Conservation (phyloP, 2,113 vertebrate genomes). For the Ailurus styani region DNA sequence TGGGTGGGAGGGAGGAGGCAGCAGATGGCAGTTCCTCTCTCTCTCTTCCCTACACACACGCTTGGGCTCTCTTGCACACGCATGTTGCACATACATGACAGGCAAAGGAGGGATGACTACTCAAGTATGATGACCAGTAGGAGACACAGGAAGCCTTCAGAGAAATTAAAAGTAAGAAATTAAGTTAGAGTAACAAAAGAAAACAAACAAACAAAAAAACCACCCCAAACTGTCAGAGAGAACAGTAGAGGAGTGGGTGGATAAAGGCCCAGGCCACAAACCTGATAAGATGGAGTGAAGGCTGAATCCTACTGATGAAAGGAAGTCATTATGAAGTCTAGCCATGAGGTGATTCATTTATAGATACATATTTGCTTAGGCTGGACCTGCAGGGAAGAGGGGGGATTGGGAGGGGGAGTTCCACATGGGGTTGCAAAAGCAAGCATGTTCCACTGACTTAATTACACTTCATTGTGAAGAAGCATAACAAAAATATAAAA, state of each 20-base stretch:
- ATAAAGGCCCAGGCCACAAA: background rate
- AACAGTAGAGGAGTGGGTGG: background rate
- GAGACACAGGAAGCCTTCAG: background rate
- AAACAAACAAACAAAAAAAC: background rate
- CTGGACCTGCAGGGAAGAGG: background rate
- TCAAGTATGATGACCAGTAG: rapidly evolving
- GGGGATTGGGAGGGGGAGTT: background rate
- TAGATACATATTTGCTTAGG: background rate
- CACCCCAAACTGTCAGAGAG: background rate
- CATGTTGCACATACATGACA: background rate
- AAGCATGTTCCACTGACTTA: background rate
- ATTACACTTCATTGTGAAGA: background rate
- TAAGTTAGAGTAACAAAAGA: background rate
- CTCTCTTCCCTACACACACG: background rate
- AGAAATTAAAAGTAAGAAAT: background rate
- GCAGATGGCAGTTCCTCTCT: background rate
- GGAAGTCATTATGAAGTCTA: background rate
- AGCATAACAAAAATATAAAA: background rate
- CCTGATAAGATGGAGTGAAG: background rate
- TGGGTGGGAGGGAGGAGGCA: background rate
- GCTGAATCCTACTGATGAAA: background rate
- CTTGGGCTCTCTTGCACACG: background rate
- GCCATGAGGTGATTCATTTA: background rate
- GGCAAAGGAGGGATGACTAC: background rate
- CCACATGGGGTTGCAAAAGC: background rate